Conservation (phyloP, 1,140 invertebrate species). For the Cataglyphis hispanica region DNA sequence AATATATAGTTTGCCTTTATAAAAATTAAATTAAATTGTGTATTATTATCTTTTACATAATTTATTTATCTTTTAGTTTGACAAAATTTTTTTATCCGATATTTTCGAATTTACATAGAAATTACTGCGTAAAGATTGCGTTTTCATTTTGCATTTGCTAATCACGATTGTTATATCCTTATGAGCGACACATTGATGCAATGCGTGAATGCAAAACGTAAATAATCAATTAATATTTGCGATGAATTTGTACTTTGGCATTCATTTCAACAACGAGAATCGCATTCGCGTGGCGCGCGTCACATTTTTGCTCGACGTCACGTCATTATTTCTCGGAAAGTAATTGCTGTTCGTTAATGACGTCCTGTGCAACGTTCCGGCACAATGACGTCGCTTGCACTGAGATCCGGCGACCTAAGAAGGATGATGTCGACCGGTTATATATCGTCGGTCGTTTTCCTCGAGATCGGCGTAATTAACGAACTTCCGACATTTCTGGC, state of each 20-base stretch:
- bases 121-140: background rate
- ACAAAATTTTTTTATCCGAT: background rate
- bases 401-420: constrained; percentile 13
- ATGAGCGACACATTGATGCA: background rate
- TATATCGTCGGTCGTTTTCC: background rate
- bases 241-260: constrained; percentile 10
- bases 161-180: constrained; percentile 1
- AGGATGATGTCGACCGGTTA: constrained; percentile 23
- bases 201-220: background rate
- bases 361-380: constrained; percentile 3
- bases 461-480: constrained; percentile 34
- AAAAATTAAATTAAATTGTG: background rate
- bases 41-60: background rate
- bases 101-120: constrained; percentile 3
- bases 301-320: constrained; percentile 28
- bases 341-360: constrained; percentile 62
- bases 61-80: constrained; percentile 23
- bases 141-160: background rate
- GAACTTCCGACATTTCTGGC: constrained; percentile 49
- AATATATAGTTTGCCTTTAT: background rate
- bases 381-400: constrained; percentile 10
- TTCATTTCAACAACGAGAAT: background rate
- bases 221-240: constrained; percentile 52
- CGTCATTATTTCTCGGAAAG: constrained; percentile 56
- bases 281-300: background rate